These are phyloP conservation scores for Yoshiicerus persimilis DNA, from an alignment of 1,140 invertebrate genomes.

Conservation along the genomic window DNA sequence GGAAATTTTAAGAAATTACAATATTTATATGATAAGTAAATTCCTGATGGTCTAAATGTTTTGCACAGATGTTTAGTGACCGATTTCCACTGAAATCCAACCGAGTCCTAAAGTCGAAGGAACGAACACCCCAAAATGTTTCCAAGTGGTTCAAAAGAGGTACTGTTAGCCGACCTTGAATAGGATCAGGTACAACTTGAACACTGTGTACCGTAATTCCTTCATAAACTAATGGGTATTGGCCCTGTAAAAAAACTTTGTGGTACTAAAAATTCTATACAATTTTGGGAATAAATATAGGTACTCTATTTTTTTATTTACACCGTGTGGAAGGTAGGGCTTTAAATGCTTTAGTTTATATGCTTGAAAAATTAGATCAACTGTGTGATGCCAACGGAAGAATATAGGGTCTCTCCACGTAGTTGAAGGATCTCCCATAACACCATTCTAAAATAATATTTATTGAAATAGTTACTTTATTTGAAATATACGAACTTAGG, in stretches of 20 bases:
- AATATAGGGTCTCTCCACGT: constrained; percentile 65
- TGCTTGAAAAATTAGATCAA: constrained; percentile 56
- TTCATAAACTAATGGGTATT: not conserved
- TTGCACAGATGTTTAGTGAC: constrained; percentile 58
- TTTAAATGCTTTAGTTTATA: constrained; percentile 52
- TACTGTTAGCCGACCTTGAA: not conserved
- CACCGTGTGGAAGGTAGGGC: not conserved
- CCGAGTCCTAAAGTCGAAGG: not conserved
- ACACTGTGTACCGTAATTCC: not conserved
- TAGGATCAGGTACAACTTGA: not conserved
- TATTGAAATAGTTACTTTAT: no score
- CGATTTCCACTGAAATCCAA: constrained; percentile 50
- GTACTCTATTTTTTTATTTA: not conserved
- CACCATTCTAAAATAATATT: not conserved
- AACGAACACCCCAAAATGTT: constrained; percentile 6
- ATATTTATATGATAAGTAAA: constrained; percentile 19
- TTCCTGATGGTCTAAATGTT: constrained; percentile 31
- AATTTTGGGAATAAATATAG: constrained; percentile 40
- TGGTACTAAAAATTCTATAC: not conserved
- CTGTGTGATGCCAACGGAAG: constrained; percentile 33
- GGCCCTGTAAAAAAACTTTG: constrained; percentile 45
- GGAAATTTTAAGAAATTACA: no score
- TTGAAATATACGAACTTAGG: no score
- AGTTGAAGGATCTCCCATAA: constrained; percentile 55
- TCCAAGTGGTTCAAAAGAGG: not conserved